phyloP scores from a whole-genome alignment of 2,888 invertebrate genomes.

The Macrosiphum euphorbiae region DNA sequence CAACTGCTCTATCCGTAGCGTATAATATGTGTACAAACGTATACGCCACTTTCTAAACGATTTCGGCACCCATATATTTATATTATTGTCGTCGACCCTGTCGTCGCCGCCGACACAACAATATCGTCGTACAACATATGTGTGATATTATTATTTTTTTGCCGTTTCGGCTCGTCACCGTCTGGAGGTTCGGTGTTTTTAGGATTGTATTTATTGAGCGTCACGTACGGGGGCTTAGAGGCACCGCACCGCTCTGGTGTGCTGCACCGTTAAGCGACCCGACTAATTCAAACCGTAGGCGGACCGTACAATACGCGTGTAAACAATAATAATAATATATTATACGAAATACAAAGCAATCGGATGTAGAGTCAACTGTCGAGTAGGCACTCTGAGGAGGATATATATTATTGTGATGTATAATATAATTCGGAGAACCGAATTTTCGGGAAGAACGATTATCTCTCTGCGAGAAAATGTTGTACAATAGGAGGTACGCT shows the following conservation, averaged over 20 bases:
- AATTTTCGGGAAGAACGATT: background rate
- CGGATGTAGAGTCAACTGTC: constrained; percentile 1
- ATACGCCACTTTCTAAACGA: background rate
- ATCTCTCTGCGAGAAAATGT: background rate
- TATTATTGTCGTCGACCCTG: background rate
- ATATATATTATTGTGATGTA: background rate
- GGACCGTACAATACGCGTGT: background rate
- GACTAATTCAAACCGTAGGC: background rate
- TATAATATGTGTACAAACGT: background rate
- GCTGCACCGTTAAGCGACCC: background rate
- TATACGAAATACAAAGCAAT: background rate
- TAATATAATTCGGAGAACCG: background rate
- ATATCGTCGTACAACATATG: background rate
- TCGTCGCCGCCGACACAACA: background rate
- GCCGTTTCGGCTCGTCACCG: background rate
- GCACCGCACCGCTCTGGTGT: background rate
- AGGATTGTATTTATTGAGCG: background rate
- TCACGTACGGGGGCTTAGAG: constrained; percentile 5
- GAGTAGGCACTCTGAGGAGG: background rate
- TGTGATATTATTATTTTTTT: background rate
- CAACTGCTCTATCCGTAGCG: background rate
- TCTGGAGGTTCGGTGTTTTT: background rate
- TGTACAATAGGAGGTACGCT: background rate
- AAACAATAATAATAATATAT: background rate
- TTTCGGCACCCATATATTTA: background rate